Evolutionary conservation across 2,888 invertebrate genomes (phyloP), one percentile per base, ranked within the genome.

Genomic region (Drosophila affinis): DNA sequence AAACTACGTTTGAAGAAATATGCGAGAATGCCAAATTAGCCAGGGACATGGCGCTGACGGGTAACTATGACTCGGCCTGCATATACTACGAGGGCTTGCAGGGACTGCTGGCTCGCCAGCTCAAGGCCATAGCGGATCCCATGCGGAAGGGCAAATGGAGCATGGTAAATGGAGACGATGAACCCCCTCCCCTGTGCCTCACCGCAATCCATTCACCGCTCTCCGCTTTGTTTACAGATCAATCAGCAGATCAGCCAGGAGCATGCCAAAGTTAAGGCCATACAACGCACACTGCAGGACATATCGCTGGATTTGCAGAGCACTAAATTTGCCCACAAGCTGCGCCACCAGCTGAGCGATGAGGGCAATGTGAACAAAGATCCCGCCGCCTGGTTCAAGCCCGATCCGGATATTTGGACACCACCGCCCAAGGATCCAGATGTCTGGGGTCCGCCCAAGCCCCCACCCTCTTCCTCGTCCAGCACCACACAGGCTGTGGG

Each of bases 11-110:
- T 92, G 96, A 95, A 92, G 97, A 98, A 93, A 97, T 98, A 93
- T 96, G 96, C 93, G 98, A 98, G 93, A 98, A 98, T 93, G 97
- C 98, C 70, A 98, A 97, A 93, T 93, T 98, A 92, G 99, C 98
- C 65, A 94, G 99, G 90, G 98, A 99, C 93, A 97, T 97, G 95
- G 97, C 98, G 73, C 93, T 99, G 89, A 95, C 97, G 91, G 98
- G 99, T 24, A 98, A 98, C 93, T 99, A 99, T 91, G 98, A 99
- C 90, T 96, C 97, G 75, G 97, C 99, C 27, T 94, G 96, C 74
- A 86, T 86, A 65, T 86, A 86, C 67, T 86, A 86, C 59, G 85
- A 86, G 74, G 85, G 85, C 46, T 68, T 86, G 24, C 87, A 98
- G 67, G 97, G 98, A 91, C 97, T 98, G 94, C 96, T 99, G 85